phyloP scores from a whole-genome alignment of 2,113 vertebrate genomes.

The Strix aluco region DNA sequence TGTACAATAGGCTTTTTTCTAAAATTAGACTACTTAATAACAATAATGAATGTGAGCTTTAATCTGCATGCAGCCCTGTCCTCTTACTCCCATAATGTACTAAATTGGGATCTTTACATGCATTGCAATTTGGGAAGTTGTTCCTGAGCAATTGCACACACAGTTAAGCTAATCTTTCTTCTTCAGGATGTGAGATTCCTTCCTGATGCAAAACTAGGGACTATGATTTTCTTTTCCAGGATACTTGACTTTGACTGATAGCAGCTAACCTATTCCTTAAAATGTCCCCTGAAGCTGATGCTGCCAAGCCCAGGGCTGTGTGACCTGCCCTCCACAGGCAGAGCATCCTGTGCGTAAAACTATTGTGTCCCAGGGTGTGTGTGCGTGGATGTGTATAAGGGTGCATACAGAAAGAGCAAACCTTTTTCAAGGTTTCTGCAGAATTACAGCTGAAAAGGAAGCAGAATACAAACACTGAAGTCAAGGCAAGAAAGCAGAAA shows the following conservation, averaged over 20 bases:
- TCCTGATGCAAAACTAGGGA: conserved; percentile 72
- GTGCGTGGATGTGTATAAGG: background rate
- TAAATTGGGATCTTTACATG: conserved; percentile 63
- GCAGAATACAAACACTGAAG: conserved; percentile 38
- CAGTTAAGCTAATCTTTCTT: conserved; percentile 77
- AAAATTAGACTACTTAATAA: conserved; percentile 75
- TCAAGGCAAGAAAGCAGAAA: background rate
- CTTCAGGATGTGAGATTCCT: conserved; percentile 83
- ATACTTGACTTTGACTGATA: conserved; percentile 77
- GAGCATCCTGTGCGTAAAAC: conserved; percentile 80
- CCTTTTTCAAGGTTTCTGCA: conserved; percentile 4
- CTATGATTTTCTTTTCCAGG: conserved; percentile 78
- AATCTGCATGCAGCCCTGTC: conserved; percentile 54
- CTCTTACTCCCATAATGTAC: conserved; percentile 57
- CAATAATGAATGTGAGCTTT: conserved; percentile 72
- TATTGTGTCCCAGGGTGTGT: conserved; percentile 70
- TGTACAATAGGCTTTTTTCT: conserved; percentile 49
- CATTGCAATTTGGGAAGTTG: conserved; percentile 68
- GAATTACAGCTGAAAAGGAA: conserved; percentile 47
- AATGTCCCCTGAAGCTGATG: conserved; percentile 10
- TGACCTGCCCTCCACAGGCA: conserved; percentile 54
- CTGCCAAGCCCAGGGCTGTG: conserved; percentile 27
- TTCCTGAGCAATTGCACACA: conserved; percentile 52
- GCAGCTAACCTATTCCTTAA: conserved; percentile 59
- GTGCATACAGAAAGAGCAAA: background rate